Percentiles rank a stretch among this genome's conserved stretches.
phyloP scores from a whole-genome alignment of 2,113 vertebrate genomes.

The Acrocephalus kingi region DNA sequence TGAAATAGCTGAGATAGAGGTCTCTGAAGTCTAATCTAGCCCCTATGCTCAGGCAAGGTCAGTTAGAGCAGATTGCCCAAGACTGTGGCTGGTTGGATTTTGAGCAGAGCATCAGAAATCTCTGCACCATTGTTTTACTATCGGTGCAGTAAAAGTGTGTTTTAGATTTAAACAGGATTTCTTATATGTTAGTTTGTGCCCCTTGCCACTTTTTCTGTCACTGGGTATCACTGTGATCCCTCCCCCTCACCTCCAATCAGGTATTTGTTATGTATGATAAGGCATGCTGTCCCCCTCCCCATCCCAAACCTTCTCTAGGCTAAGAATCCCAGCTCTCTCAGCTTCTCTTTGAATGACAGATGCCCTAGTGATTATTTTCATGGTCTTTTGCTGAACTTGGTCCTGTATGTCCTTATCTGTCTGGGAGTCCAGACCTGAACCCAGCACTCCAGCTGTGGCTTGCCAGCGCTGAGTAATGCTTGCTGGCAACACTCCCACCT shows the following conservation, averaged over 20 bases:
- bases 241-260: background rate
- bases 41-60: background rate
- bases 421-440: background rate
- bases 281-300: background rate
- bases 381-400: background rate
- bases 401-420: background rate
- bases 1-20: background rate
- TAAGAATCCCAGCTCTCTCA: background rate
- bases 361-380: background rate
- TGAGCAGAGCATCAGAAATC: background rate
- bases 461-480: slow-evolving; percentile 19
- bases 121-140: background rate
- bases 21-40: background rate
- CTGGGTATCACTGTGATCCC: background rate
- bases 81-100: background rate
- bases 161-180: background rate
- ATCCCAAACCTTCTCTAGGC: background rate
- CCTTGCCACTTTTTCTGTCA: background rate
- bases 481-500: background rate
- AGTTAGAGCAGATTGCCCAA: background rate
- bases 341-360: background rate
- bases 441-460: background rate
- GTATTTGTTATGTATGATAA: background rate
- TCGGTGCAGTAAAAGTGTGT: background rate
- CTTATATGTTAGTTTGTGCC: background rate